These are phyloP conservation scores for Pteronura brasiliensis DNA, from an alignment of 2,113 vertebrate genomes.

Conservation along the genomic window DNA sequence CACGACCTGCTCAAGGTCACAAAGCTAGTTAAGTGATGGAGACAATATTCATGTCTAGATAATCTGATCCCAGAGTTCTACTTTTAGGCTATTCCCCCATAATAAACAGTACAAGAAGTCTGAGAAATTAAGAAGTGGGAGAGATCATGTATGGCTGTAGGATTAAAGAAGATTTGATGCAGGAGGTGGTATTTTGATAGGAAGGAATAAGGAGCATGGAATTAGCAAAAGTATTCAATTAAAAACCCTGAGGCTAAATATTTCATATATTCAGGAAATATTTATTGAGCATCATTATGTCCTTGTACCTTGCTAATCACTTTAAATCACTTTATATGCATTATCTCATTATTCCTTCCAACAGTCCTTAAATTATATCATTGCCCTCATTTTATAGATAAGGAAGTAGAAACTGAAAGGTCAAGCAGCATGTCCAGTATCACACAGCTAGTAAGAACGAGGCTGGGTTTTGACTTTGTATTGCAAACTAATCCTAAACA, in stretches of 20 bases:
- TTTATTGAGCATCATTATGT: constrained; percentile 30
- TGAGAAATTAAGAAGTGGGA: background rate
- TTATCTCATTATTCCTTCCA: background rate
- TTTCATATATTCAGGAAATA: constrained; percentile 46
- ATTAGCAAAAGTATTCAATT: constrained; percentile 36
- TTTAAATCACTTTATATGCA: constrained; percentile 4
- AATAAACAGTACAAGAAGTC: background rate
- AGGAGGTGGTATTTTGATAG: constrained; percentile 3
- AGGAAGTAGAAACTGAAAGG: constrained; percentile 22
- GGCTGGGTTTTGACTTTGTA: background rate
- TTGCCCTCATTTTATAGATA: constrained; percentile 31
- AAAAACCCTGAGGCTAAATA: constrained; percentile 27
- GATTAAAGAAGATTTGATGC: background rate
- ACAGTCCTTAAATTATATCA: constrained; percentile 16
- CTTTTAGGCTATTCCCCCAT: background rate
- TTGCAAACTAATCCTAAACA: background rate
- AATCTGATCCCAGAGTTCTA: background rate
- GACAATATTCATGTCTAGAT: background rate
- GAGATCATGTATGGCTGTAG: background rate
- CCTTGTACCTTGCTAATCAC: constrained; percentile 15
- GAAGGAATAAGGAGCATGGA: background rate
- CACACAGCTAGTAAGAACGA: background rate
- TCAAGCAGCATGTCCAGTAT: background rate
- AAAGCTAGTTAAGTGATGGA: background rate
- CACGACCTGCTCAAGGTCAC: background rate